Percentiles rank a stretch among this genome's conserved stretches.
These are phyloP conservation scores for Labeo calbasu DNA, from an alignment of 2,797 vertebrate species.

Conservation along the genomic window DNA sequence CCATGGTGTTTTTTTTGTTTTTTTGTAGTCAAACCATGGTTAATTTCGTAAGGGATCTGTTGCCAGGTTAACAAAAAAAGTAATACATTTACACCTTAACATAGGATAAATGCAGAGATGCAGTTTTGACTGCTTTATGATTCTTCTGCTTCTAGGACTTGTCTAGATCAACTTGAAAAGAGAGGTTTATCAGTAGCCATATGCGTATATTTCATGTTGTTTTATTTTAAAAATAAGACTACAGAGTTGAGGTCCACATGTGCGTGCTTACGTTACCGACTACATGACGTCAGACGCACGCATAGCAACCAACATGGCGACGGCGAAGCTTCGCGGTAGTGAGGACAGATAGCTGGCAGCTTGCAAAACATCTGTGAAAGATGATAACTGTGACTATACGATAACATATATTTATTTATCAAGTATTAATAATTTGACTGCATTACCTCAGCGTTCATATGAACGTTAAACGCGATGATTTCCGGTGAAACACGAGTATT, in stretches of 20 bases:
- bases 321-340: slow-evolving; percentile 67
- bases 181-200: background rate
- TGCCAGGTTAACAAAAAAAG: too few relatives aligned
- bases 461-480: background rate
- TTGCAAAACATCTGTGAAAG: background rate
- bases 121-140: too few relatives aligned
- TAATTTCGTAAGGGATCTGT: too few relatives aligned
- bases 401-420: background rate
- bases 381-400: background rate
- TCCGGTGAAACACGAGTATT: slow-evolving; percentile 1
- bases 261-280: slow-evolving; percentile 64
- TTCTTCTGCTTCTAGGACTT: too few relatives aligned
- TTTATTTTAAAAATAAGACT: background rate
- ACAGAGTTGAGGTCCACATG: too few relatives aligned
- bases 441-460: background rate
- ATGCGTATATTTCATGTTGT: background rate
- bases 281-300: slow-evolving; percentile 49
- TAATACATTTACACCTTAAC: too few relatives aligned
- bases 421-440: background rate
- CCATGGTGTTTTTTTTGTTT: too few relatives aligned
- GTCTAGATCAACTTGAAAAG: too few relatives aligned
- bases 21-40: too few relatives aligned
- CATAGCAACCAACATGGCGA: slow-evolving; percentile 83
- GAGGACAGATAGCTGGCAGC: slow-evolving; percentile 12
- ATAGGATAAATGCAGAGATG: too few relatives aligned